Evolutionary conservation across 2,888 invertebrate species (phyloP).

Genomic region (Dryomyza anilis): DNA sequence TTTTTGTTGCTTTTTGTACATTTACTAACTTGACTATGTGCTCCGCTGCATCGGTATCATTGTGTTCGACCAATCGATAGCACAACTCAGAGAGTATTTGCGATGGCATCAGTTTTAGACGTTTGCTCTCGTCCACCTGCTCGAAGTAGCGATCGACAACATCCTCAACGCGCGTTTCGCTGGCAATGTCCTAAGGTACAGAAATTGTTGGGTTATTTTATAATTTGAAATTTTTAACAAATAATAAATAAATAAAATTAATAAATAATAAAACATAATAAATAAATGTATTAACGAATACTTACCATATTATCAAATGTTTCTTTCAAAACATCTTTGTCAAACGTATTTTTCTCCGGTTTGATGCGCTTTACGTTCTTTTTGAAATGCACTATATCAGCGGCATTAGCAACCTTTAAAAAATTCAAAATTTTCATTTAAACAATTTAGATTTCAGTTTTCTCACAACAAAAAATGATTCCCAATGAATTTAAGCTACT

Average conservation of each 20-base stretch:
- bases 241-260: too few relatives aligned
- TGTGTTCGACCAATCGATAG: slow-evolving; percentile 68
- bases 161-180: slow-evolving; percentile 64
- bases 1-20: too few relatives aligned
- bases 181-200: slow-evolving; percentile 53
- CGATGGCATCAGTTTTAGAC: slow-evolving; percentile 74
- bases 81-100: slow-evolving; percentile 81
- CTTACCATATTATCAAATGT: slow-evolving; percentile 48
- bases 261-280: background rate
- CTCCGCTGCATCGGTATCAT: slow-evolving; percentile 65
- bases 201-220: too few relatives aligned
- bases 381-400: slow-evolving; percentile 78
- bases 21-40: slow-evolving; percentile 62
- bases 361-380: slow-evolving; percentile 61
- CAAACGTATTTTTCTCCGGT: slow-evolving; percentile 43
- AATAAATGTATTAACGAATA: too few relatives aligned
- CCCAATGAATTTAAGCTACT: too few relatives aligned
- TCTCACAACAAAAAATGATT: too few relatives aligned
- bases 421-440: too few relatives aligned
- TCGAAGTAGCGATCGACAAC: slow-evolving; percentile 69
- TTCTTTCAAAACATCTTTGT: slow-evolving; percentile 52
- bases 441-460: too few relatives aligned
- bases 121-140: slow-evolving; percentile 62
- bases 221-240: too few relatives aligned
- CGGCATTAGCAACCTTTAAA: slow-evolving; percentile 80